phyloP scores from a whole-genome alignment of 2,113 vertebrate species.

The Xiphophorus couchianus region DNA sequence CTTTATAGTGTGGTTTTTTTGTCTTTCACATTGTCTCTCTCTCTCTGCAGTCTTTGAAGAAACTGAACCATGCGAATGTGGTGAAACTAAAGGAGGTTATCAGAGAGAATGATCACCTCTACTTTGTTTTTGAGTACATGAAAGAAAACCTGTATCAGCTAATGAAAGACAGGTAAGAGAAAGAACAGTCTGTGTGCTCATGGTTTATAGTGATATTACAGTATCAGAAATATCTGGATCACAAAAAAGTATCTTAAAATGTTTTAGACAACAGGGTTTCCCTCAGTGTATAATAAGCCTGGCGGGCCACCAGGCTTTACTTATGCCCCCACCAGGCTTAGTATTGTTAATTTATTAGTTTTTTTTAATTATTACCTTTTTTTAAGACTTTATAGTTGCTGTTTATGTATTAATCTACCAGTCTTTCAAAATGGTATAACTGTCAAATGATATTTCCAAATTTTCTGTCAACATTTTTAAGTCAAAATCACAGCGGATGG shows the following conservation, averaged over 20 bases:
- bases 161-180: constrained; percentile 95
- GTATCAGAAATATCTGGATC: too few species aligned
- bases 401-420: too few species aligned
- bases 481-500: too few species aligned
- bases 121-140: constrained; percentile 99
- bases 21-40: constrained; percentile 5
- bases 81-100: constrained; percentile 98
- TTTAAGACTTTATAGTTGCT: too few species aligned
- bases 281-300: too few species aligned
- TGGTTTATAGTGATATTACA: not conserved
- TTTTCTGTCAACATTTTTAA: too few species aligned
- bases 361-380: too few species aligned
- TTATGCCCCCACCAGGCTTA: too few species aligned
- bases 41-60: constrained; percentile 91
- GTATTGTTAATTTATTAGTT: too few species aligned
- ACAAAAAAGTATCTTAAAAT: not conserved
- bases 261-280: not conserved
- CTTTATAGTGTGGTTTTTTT: not conserved
- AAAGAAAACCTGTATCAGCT: constrained; percentile 99
- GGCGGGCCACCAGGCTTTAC: too few species aligned
- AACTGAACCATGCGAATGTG: constrained; percentile 96
- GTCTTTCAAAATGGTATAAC: too few species aligned
- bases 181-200: not conserved
- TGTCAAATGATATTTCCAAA: too few species aligned
- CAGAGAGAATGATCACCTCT: constrained; percentile 97